A percentile compares a stretch with the other conserved stretches of the same genome.
Conservation (phyloP, 1,140 invertebrate genomes). For the Carposina sasakii region DNA sequence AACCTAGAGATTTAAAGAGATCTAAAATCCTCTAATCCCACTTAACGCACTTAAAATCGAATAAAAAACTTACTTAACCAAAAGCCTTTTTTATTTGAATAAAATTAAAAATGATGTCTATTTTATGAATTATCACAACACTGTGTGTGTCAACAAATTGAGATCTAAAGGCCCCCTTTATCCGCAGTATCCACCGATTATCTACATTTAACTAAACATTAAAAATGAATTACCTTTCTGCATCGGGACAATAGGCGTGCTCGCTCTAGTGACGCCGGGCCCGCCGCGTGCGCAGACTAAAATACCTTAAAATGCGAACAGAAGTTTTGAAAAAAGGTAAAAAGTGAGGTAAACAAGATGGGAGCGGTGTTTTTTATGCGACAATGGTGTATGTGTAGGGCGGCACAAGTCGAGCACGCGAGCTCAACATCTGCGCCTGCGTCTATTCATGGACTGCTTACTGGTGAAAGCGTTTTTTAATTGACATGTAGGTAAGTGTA, state of each 20-base stretch:
- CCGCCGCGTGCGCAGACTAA: slow-evolving; percentile 55
- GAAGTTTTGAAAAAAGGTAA: slow-evolving; percentile 65
- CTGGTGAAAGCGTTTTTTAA: too few relatives aligned
- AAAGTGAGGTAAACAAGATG: slow-evolving; percentile 69
- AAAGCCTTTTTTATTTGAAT: too few relatives aligned
- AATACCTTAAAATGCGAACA: slow-evolving; percentile 59
- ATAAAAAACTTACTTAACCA: too few relatives aligned
- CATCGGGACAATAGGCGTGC: slow-evolving; percentile 45
- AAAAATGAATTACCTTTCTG: slow-evolving; percentile 53
- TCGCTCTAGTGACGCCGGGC: slow-evolving; percentile 49
- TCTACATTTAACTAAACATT: slow-evolving; percentile 58
- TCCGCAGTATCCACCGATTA: slow-evolving; percentile 46
- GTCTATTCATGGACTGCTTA: too few relatives aligned
- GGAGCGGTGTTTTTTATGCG: slow-evolving; percentile 51
- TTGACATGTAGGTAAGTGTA: too few relatives aligned
- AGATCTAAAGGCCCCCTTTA: slow-evolving; percentile 23
- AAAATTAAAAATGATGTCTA: too few relatives aligned
- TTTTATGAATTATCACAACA: too few relatives aligned
- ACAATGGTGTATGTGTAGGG: slow-evolving; percentile 49
- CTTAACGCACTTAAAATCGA: too few relatives aligned
- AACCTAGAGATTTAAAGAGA: too few relatives aligned
- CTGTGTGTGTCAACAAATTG: slow-evolving; percentile 25
- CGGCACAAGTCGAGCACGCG: slow-evolving; percentile 57
- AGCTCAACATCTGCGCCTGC: slow-evolving; percentile 15
- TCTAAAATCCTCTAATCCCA: too few relatives aligned